phyloP scores from a whole-genome alignment of 2,113 vertebrate genomes.

The Cisticola juncidis region DNA sequence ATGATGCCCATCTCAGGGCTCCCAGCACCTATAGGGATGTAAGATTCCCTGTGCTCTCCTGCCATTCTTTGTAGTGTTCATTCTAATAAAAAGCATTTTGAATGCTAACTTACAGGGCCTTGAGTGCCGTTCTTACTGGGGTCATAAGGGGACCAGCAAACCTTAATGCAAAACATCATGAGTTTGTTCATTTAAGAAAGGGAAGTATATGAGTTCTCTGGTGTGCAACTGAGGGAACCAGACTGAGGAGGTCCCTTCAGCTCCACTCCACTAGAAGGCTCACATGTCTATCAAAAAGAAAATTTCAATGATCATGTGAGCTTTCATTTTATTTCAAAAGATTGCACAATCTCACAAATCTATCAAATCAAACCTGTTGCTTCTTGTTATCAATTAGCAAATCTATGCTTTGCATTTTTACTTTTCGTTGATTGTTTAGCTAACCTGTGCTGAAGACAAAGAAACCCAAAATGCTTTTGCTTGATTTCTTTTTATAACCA shows the following conservation, averaged over 20 bases:
- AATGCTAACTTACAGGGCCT: neutral
- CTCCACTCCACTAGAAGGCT: neutral
- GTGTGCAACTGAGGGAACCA: neutral
- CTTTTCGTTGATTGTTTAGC: neutral
- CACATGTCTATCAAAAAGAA: neutral
- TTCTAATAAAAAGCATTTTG: neutral
- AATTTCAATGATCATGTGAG: neutral
- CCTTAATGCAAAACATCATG: neutral
- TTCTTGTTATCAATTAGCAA: neutral
- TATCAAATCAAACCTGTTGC: neutral
- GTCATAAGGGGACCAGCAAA: neutral
- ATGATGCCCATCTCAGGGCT: fast-evolving
- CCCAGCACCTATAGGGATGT: neutral
- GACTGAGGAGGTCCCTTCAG: neutral
- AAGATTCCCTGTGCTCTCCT: neutral
- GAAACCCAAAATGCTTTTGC: neutral
- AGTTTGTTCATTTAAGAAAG: neutral
- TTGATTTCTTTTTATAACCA: neutral
- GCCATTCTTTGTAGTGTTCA: neutral
- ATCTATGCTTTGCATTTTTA: neutral
- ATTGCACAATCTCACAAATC: neutral
- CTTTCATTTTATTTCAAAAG: neutral
- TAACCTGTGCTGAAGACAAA: neutral
- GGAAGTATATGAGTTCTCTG: neutral
- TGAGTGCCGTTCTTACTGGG: neutral